These are phyloP conservation scores for Spheniscus mendiculus DNA, from an alignment of 2,113 vertebrate genomes.

Conservation along the genomic window DNA sequence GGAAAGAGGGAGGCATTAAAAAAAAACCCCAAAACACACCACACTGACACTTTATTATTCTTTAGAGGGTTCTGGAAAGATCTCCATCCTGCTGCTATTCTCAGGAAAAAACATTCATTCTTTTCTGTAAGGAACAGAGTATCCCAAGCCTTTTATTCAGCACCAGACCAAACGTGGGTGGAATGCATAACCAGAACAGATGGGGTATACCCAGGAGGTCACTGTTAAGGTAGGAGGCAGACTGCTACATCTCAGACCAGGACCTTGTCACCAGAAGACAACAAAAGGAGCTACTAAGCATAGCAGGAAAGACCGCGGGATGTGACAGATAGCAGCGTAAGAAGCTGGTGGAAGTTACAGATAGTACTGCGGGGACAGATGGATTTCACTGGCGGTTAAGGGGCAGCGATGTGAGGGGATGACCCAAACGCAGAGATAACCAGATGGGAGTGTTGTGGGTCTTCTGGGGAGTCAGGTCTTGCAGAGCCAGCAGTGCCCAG, in stretches of 20 bases:
- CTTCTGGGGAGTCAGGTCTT: not conserved
- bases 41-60: not conserved
- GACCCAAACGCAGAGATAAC: not conserved
- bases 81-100: not conserved
- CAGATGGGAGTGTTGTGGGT: not conserved
- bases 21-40: not conserved
- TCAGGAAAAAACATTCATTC: not conserved
- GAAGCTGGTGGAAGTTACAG: not conserved
- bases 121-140: not conserved
- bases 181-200: not conserved
- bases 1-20: not conserved
- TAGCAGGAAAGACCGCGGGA: accelerated
- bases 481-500: not conserved
- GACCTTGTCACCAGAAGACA: not conserved
- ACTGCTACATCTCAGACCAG: not conserved
- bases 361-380: accelerated
- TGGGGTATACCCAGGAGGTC: not conserved
- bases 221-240: not conserved
- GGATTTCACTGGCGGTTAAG: not conserved
- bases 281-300: not conserved
- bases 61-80: not conserved
- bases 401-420: accelerated
- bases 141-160: not conserved
- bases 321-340: not conserved
- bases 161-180: not conserved